Evolutionary conservation across 2,797 vertebrate species (phyloP), one percentile per base, ranked within the genome.

Genomic region (Poecilia velifera): DNA sequence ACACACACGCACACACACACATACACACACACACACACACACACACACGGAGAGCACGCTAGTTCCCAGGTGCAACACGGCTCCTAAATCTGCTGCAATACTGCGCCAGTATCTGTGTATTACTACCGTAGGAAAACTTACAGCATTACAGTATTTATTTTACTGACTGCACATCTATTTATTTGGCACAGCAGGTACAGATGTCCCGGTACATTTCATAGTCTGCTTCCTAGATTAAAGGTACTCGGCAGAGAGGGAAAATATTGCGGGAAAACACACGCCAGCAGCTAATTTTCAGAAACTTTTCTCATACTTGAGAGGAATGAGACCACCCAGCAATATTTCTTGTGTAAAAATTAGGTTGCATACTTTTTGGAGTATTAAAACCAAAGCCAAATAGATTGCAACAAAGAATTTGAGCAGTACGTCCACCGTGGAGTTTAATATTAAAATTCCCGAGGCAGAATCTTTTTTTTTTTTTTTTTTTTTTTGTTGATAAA

Each of bases 101-200:
- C 79, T 31, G 76, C 34, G 3, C 73, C 77, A 41, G 77, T 82
- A 57, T 74, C 71, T 22, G 75, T 47, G 62, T 64, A 68, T 49
- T 12, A 36, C 78, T n/a, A 59, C 62, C 74, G n/a, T 1, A n/a
- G n/a, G 39, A 70, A 73, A 74, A 79, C 43, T 41, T 57, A 55
- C 76, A 66, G 79, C 82, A 73, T 87, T 81, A 78, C 72, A 82
- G 41, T 57, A 46, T 62, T 83, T 78, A 47, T 79, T 57, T 62
- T 82, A 70, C 78, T 70, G 79, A 70, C 83, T 86, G 82, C 66
- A 77, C 79, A 12, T 82, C 10, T 88, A 89, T 93, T 93, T 91
- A 90, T 93, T 86, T 28, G 71, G 88, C 71, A 74, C 79, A 12
- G 68, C 73, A 82, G 88, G 84, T 91, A 81, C 82, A 80, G 7